phyloP scores from a whole-genome alignment of 2,113 vertebrate species.

The Scomber scombrus region DNA sequence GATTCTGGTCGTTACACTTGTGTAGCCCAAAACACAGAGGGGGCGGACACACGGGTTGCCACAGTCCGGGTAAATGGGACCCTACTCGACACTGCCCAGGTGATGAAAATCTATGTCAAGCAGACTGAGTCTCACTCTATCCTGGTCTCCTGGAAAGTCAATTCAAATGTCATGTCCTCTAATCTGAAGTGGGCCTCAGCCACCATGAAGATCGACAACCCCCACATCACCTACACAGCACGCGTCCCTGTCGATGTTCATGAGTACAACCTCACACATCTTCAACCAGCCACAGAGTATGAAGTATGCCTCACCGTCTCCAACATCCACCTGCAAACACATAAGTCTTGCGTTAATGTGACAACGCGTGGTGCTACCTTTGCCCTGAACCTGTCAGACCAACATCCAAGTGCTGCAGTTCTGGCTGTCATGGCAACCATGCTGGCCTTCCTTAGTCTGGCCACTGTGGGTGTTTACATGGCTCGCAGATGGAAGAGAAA shows the following conservation, averaged over 20 bases:
- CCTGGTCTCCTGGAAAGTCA: slow-evolving; percentile 96
- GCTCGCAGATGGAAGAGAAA: slow-evolving; percentile 95
- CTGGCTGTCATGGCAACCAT: slow-evolving; percentile 94
- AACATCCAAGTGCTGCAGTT: slow-evolving; percentile 92
- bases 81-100: slow-evolving; percentile 91
- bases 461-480: slow-evolving; percentile 89
- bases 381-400: slow-evolving; percentile 90
- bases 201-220: slow-evolving; percentile 98
- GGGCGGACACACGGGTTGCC: slow-evolving; percentile 92
- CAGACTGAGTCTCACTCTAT: slow-evolving; percentile 95
- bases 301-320: slow-evolving; percentile 97
- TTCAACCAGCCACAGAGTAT: slow-evolving; percentile 95
- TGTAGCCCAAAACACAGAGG: slow-evolving; percentile 95
- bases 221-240: slow-evolving; percentile 97
- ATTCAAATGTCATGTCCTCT: slow-evolving; percentile 94
- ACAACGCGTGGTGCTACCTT: slow-evolving; percentile 92
- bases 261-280: slow-evolving; percentile 96
- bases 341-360: slow-evolving; percentile 97
- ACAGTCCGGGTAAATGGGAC: slow-evolving; percentile 94
- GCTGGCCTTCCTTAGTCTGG: slow-evolving; percentile 93
- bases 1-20: slow-evolving; percentile 97
- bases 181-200: slow-evolving; percentile 97
- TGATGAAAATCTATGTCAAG: slow-evolving; percentile 95
- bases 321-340: slow-evolving; percentile 93
- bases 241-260: slow-evolving; percentile 96